Evolutionary conservation across 2,888 invertebrate species (phyloP), one percentile per base, ranked within the genome.

Genomic region (Rhagophthalmus giganteus): DNA sequence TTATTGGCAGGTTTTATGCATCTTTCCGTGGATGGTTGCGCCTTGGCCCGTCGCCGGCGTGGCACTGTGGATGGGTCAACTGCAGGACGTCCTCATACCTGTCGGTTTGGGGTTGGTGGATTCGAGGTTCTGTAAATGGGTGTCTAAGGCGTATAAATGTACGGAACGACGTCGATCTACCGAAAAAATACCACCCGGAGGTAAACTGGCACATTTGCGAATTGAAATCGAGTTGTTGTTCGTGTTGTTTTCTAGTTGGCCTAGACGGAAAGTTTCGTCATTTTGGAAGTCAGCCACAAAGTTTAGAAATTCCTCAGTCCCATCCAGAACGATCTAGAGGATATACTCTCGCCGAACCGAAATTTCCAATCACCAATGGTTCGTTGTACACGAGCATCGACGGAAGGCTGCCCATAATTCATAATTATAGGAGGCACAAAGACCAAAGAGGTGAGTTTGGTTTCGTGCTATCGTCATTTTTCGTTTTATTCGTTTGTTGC

Each of bases 351-450:
- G 74, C 77, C 25, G 78, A 78, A 35, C 76, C 79, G 42, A 77
- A 81, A 62, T 81, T 82, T 66, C 81, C 81, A 4, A 76, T 82
- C 54, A 81, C 81, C 11, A 81, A 81, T 62, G 81, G 81, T 27
- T 81, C 81, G 5, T 72, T 81, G 28, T 81, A 81, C 62, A 75
- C 75, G 14, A 74, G 74, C 55, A 74, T 75, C 28, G 75, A 75
- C 59, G 81, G 81, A 5, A 68, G 80, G 50, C 69, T 80, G 58
- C 81, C 81, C 41, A 78, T 77, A 11, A 73, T 77, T 26, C 78
- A 77, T 52, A 77, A 77, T 60, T 78, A 78, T 59, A 63, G 77
- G 42, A 62, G 77, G 54, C 73, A 72, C 53, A 69, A 70, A 59
- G 74, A 74, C 51, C 55, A 46, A 59, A 59, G 64, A 58, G 64